Base-by-base conservation (phyloP, 2,797 vertebrate genomes). In the Lepilemur ruficaudatus region DNA sequence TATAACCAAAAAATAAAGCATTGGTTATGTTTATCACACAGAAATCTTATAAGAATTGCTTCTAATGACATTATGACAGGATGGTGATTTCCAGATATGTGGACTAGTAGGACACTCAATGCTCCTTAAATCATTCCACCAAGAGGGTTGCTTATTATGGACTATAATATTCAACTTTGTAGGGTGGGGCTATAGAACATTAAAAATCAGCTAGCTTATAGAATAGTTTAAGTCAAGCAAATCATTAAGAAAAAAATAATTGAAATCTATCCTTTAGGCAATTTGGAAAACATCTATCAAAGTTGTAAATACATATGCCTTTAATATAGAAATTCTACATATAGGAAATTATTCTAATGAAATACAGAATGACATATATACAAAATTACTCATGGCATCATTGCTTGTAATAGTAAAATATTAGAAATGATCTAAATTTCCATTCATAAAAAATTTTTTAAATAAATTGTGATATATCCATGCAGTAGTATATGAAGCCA, bases 261-360 rank as follows among this genome's bases (percentile, higher is more conserved):
- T 78, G 20, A 91, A 93, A 75, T 52, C 75, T 86, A 70, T 73
- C 30, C 43, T 73, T 91, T 79, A 93, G 22, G 5, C 35, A 76
- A 75, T 89, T 89, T 80, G 25, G 46, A 78, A 96, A 69, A 57
- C 61, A 96, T 48, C 65, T 95, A 48, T 83, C 41, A 83, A 95
- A 95, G 73, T 89, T 89, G 48, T 61, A 93, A 94, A 91, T 55
- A 22, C 4, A 46, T 79, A 12, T 46, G 59, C 7, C 46, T 89
- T 97, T 92, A 70, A 80, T 61, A 78, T 46, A 93, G 73, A 46
- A 95, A 82, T 69, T 70, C 41, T 72, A 59, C 23, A 85, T 41
- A 35, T 94, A 94, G 81, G 2, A 90, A 94, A 84, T 75, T 80
- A 89, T 95, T 92, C 70, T 67, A 85, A 80, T 83, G 28, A 78